Evolutionary conservation across 2,797 vertebrate genomes (phyloP).

Genomic region (Gambelia wislizenii): DNA sequence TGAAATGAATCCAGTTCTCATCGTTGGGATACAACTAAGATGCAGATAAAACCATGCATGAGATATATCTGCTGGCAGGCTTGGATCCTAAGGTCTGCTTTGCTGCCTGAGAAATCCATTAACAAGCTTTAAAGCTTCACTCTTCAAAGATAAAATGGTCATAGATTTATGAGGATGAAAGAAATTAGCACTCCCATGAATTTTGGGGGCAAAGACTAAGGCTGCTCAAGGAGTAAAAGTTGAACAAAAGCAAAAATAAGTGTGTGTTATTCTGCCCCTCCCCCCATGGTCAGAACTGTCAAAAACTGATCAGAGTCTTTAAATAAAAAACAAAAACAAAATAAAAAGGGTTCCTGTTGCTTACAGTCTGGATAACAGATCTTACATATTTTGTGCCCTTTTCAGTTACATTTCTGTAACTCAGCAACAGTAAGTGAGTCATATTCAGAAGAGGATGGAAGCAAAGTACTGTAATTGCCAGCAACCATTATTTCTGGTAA

Average conservation of each 20-base stretch:
- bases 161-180: neutral
- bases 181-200: neutral
- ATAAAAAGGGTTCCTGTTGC: neutral
- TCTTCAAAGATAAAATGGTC: neutral
- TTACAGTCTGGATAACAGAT: neutral
- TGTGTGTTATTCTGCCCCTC: neutral
- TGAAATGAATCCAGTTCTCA: neutral
- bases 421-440: neutral
- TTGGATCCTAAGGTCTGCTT: neutral
- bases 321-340: neutral
- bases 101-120: neutral
- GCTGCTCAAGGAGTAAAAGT: neutral
- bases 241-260: neutral
- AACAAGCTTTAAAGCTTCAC: neutral
- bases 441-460: neutral
- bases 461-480: neutral
- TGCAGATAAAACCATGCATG: neutral
- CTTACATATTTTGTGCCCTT: neutral
- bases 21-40: neutral
- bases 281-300: neutral
- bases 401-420: slow-evolving; percentile 17
- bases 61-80: neutral
- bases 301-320: neutral
- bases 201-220: neutral
- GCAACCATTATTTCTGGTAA: neutral